Conservation (phyloP, 2,113 vertebrate species). For the Balaeniceps rex region DNA sequence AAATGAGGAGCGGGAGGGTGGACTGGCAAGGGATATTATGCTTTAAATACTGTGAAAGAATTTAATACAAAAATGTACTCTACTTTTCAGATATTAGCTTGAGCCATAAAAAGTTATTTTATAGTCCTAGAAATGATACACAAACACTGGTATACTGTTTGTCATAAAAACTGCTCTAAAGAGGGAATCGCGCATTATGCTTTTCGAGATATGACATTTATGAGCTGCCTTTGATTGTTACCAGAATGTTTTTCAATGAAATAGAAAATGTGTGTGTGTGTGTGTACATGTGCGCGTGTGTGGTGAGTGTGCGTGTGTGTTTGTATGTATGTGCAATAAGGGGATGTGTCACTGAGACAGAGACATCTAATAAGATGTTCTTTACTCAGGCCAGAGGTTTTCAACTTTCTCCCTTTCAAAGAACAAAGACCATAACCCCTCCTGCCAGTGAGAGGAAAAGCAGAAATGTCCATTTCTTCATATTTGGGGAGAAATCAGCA, state of each 20-base stretch:
- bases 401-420: background rate
- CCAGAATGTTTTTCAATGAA: constrained; percentile 44
- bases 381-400: background rate
- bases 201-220: constrained; percentile 62
- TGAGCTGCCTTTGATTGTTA: constrained; percentile 60
- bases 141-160: constrained; percentile 43
- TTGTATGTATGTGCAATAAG: background rate
- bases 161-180: constrained; percentile 41
- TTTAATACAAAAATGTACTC: background rate
- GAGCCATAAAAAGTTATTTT: constrained; percentile 41
- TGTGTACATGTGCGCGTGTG: background rate
- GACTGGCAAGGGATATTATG: background rate
- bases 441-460: background rate
- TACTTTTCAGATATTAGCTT: constrained; percentile 19
- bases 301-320: background rate
- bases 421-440: background rate
- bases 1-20: background rate
- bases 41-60: background rate
- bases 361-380: background rate
- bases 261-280: background rate
- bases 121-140: constrained; percentile 43
- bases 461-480: background rate
- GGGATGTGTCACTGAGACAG: background rate
- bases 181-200: background rate
- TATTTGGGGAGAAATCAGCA: background rate